Base-by-base conservation (phyloP, 2,888 invertebrate species). In the Phrixothrix hirtus region DNA sequence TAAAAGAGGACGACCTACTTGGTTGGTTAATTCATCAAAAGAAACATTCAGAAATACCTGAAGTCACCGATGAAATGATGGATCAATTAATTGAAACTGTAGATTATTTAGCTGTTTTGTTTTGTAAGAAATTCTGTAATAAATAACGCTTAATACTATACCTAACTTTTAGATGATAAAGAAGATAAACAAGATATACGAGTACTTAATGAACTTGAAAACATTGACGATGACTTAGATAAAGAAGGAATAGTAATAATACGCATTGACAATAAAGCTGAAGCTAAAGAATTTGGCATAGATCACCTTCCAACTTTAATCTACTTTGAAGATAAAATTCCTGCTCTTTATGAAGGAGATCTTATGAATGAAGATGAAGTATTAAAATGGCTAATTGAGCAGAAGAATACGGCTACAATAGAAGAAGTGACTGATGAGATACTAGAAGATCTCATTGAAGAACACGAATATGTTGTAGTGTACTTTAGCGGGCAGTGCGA, bases 381-480 rank as follows among this genome's bases (percentile, higher is more conserved):
- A 2, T 77, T 94, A n/a, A 85, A 88, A 63, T 94, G 94, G 94
- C 76, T 91, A 1, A 82, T 93, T 58, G 84, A 92, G 62, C 93
- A 94, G 70, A 92, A 94, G 75, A 87, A 87, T 68, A 87, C 88
- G 1, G 93, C 93, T 5, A 95, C 94, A 2, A 95, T 95, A 65
- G 95, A 95, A 77, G 94, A 94, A 78, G 92, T 95, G 29, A 93
- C 93, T 2, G 94, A 94, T 73, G 93, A 94, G 78, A 93, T 95
- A 65, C 77, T 95, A 15, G 81, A 83, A 54, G 88, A 89, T 66
- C 81, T 95, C 15, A 91, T 95, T 63, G 89, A 89, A 59, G 91
- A 93, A 69, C 91, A 92, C 68, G 92, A 93, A 80, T 94, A 94
- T 72, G 93, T 95, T 30, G 92, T 92, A n/a, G 93, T 92, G 2